Base-by-base conservation (phyloP, 2,888 invertebrate genomes). In the Drosophila rubida region DNA sequence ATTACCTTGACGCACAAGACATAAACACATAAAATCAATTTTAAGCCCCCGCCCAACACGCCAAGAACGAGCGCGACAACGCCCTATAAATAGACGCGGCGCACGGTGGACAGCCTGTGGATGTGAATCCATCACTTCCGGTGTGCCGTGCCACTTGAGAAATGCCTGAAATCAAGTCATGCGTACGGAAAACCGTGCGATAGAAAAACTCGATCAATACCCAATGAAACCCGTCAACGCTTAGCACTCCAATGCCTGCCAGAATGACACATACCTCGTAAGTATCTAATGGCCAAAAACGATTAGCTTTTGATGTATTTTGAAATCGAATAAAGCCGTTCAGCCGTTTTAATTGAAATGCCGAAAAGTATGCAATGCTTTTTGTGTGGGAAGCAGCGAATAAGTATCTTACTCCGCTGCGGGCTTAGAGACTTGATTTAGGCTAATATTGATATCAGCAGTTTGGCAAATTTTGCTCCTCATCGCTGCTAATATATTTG, bases 1-100 rank as follows among this genome's bases (percentile, higher is more conserved):
- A 37, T 19, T 44, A 37, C 22, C 45, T 39, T 46, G 53, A 30
- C 46, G 35, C 35, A 13, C 45, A 54, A 57, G 27, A 19, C 55
- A 16, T 22, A 64, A 49, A 53, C 51, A 51, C 49, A 69, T 46
- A 71, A 81, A 87, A 84, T 84, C 84, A 82, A 80, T 84, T 84
- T 84, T 46, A 67, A 74, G 67, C 65, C 57, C 63, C 61, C 35
- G 4, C 19, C n/a, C 4, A 32, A 4, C 11, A 32, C 30, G n/a
- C 11, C 30, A 32, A 30, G 6, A 25, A 25, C 27, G 45, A 64
- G 51, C 60, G 54, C 59, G 42, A 30, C 51, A 50, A 44, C 16
- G 32, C 14, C 22, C 59, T 63, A 75, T 55, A 67, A 66, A 74
- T 74, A 75, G 62, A 45, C 16, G 16, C 35, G 14, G 14, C 30